Evolutionary conservation across 2,797 vertebrate genomes (phyloP).

Genomic region (Neoniphon sammara): DNA sequence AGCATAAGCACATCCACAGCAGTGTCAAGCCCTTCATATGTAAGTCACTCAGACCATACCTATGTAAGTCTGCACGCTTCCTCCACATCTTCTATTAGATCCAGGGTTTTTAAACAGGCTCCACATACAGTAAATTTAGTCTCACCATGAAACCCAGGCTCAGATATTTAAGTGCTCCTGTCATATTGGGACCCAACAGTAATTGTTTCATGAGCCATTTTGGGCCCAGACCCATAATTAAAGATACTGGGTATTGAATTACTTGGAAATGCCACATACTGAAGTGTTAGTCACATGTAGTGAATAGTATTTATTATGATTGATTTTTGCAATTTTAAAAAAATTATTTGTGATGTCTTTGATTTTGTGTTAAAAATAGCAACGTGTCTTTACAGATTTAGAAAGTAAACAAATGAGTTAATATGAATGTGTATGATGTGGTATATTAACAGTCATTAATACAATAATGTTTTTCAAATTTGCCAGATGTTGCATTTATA

Average conservation of each 20-base stretch:
- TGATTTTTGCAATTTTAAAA: too few relatives aligned
- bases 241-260: not conserved
- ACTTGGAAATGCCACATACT: not conserved
- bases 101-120: not conserved
- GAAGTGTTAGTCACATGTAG: not conserved
- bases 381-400: not conserved
- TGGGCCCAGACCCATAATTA: not conserved
- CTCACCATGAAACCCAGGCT: not conserved
- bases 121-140: not conserved
- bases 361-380: not conserved
- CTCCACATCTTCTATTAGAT: slow-evolving; percentile 51
- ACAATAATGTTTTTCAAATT: not conserved
- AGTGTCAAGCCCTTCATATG: slow-evolving; percentile 99
- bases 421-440: too few relatives aligned
- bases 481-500: slow-evolving; percentile 17
- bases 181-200: not conserved
- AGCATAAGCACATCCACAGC: slow-evolving; percentile 99
- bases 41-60: slow-evolving; percentile 93
- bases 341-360: not conserved
- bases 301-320: not conserved
- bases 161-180: not conserved
- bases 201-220: not conserved
- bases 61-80: slow-evolving; percentile 85
- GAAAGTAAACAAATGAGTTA: not conserved
- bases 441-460: not conserved